Conservation (phyloP, 2,797 vertebrate genomes). For the Momotus momota region DNA sequence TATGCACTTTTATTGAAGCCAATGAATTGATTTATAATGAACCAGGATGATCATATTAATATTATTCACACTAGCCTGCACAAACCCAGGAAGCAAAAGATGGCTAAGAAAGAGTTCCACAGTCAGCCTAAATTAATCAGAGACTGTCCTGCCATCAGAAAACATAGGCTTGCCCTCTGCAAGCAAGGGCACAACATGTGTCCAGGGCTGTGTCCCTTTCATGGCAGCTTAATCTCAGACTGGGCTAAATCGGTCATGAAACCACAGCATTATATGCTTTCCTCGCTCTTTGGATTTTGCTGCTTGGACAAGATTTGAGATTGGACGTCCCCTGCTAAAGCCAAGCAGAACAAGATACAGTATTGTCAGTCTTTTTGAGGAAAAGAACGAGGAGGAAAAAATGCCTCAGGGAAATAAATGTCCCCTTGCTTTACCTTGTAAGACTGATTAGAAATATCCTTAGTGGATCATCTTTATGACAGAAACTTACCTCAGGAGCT, state of each 20-base stretch:
- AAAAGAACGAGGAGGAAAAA: background rate
- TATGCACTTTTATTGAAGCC: background rate
- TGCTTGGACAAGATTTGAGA: background rate
- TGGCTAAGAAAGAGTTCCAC: background rate
- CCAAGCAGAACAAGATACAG: background rate
- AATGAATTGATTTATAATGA: background rate
- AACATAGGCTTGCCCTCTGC: background rate
- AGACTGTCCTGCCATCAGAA: background rate
- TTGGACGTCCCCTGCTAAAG: background rate
- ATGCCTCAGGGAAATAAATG: background rate
- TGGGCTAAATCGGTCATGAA: background rate
- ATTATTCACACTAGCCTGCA: background rate
- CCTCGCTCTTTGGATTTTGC: background rate
- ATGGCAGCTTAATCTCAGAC: background rate
- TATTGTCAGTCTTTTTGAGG: background rate
- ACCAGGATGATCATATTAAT: background rate
- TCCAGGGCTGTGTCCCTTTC: background rate
- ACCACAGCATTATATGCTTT: background rate
- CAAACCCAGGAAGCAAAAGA: background rate
- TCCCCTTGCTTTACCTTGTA: background rate
- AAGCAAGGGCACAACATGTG: background rate
- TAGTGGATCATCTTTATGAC: background rate
- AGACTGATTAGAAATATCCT: background rate
- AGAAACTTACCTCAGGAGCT: background rate
- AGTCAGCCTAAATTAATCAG: accelerated